Evolutionary conservation across 2,113 vertebrate genomes (phyloP).

Genomic region (Microtus oregoni): DNA sequence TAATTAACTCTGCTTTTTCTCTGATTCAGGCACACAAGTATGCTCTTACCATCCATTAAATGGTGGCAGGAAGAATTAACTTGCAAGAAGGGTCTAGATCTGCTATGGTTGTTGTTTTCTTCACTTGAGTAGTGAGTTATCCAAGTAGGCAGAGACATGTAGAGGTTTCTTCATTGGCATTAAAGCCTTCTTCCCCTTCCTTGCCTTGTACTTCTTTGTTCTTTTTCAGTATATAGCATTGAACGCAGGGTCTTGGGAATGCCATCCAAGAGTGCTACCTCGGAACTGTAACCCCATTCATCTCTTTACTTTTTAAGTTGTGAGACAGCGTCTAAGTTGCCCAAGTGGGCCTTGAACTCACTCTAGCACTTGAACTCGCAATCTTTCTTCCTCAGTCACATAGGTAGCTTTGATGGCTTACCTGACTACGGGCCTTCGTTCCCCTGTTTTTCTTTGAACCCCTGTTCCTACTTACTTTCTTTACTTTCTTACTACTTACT

Average conservation of each 20-base stretch:
- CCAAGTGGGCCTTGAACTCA: not conserved
- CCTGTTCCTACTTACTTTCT: not conserved
- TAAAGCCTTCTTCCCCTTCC: not conserved
- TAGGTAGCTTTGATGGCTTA: not conserved
- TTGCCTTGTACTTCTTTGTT: not conserved
- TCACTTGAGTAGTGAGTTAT: not conserved
- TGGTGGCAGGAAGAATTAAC: not conserved
- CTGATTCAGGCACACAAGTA: not conserved
- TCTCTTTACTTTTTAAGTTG: not conserved
- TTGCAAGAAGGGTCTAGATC: not conserved
- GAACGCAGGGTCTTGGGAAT: too few relatives aligned
- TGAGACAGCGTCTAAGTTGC: not conserved
- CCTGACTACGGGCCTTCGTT: not conserved
- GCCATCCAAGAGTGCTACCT: too few relatives aligned
- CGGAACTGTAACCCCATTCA: too few relatives aligned
- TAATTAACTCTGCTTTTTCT: not conserved
- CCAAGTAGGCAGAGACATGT: not conserved
- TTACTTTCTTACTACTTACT: not conserved
- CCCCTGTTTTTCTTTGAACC: not conserved
- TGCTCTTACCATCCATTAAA: not conserved
- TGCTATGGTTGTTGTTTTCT: not conserved
- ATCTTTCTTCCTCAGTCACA: not conserved
- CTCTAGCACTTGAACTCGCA: not conserved
- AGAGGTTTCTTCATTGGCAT: not conserved
- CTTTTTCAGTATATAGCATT: not conserved